These are phyloP conservation scores for Melanotaenia maccullochi DNA, from an alignment of 2,797 vertebrate species.

Conservation along the genomic window DNA sequence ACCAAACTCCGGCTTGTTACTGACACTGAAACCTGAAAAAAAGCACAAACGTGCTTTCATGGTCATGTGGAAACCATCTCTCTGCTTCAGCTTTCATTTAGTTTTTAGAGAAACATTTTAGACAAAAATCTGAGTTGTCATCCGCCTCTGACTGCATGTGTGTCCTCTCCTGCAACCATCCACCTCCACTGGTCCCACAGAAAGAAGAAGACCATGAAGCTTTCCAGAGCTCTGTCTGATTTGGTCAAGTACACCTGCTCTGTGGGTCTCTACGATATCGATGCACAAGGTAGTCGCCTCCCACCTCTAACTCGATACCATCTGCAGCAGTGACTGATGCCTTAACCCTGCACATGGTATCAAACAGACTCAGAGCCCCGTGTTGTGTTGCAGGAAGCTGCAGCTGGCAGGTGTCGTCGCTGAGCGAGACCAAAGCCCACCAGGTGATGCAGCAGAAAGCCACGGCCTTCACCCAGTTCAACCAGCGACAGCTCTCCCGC, in stretches of 20 bases:
- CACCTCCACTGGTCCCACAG: conserved; percentile 64
- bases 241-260: conserved; percentile 97
- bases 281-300: conserved; percentile 85
- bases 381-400: conserved; percentile 76
- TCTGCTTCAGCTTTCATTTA: no score
- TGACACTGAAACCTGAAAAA: no score
- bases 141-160: no score
- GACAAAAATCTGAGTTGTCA: no score
- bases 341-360: neutral
- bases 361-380: neutral
- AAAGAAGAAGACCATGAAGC: conserved; percentile 97
- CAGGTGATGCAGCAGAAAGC: conserved; percentile 96
- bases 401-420: conserved; percentile 97
- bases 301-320: no score
- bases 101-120: no score
- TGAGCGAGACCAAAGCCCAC: conserved; percentile 96
- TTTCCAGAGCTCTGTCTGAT: conserved; percentile 95
- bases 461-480: conserved; percentile 88
- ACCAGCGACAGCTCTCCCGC: conserved; percentile 94
- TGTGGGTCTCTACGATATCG: conserved; percentile 92
- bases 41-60: no score
- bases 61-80: no score
- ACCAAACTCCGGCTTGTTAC: no score
- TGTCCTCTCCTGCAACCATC: no score
- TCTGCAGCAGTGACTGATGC: neutral